phyloP scores from a whole-genome alignment of 2,113 vertebrate genomes.

The Chionis minor region DNA sequence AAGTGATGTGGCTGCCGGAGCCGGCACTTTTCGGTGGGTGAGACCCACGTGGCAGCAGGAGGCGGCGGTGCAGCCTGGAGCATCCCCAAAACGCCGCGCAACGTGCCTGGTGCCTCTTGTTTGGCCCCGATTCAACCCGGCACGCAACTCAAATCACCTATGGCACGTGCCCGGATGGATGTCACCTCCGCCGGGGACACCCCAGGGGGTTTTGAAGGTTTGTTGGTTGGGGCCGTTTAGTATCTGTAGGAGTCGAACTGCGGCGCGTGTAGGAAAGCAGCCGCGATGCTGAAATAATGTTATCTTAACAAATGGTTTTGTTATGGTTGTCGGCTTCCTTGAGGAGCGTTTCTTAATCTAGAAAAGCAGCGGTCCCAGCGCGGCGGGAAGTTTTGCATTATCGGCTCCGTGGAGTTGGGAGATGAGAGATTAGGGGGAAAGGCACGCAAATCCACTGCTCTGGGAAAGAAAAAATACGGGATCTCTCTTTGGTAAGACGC shows the following conservation, averaged over 20 bases:
- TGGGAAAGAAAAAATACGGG: background rate
- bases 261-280: background rate
- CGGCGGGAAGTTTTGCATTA: background rate
- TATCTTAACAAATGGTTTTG: background rate
- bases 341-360: background rate
- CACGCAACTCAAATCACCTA: accelerated
- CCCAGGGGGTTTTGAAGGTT: background rate
- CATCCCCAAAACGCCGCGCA: background rate
- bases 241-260: background rate
- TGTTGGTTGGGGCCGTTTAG: accelerated
- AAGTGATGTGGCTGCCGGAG: background rate
- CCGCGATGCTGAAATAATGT: background rate
- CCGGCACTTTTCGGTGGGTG: accelerated
- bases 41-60: background rate
- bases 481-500: background rate
- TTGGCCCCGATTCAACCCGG: accelerated
- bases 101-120: accelerated
- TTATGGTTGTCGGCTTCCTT: constrained; percentile 4
- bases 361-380: background rate
- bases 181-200: accelerated
- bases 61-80: background rate
- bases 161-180: background rate
- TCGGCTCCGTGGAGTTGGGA: background rate
- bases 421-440: background rate
- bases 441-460: background rate